A percentile compares a stretch with the other conserved stretches of the same genome.
Conservation (phyloP, 2,888 invertebrate genomes). For the Stenotaenia linearis region DNA sequence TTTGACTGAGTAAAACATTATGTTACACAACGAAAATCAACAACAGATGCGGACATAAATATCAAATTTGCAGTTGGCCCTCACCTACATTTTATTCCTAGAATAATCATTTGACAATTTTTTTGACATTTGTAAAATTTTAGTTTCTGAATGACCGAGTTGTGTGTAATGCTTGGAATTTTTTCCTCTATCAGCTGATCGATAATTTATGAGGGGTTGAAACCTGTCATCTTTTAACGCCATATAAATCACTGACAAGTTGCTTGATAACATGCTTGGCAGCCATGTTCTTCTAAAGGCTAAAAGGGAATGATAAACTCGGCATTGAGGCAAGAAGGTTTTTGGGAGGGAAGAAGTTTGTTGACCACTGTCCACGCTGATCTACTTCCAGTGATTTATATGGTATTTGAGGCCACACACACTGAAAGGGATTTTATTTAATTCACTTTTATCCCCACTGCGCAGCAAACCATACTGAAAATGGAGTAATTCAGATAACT, state of each 20-base stretch:
- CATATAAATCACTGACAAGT: conserved; percentile 9
- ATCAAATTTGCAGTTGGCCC: too few relatives aligned
- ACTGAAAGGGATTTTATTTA: not conserved
- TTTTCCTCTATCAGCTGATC: not conserved
- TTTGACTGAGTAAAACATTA: too few relatives aligned
- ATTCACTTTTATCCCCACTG: not conserved
- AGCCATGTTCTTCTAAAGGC: not conserved
- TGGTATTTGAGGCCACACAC: not conserved
- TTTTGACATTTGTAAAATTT: not conserved
- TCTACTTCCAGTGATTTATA: not conserved
- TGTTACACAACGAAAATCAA: too few relatives aligned
- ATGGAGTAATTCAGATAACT: not conserved
- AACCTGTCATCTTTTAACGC: conserved; percentile 3
- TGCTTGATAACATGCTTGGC: conserved; percentile 9
- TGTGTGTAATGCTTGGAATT: not conserved
- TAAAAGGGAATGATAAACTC: conserved; percentile 1
- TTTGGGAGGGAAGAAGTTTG: not conserved
- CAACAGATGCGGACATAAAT: too few relatives aligned
- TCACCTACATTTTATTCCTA: too few relatives aligned
- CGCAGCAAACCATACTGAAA: not conserved
- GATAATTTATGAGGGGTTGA: conserved; percentile 9
- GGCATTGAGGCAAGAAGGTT: not conserved
- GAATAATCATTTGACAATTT: not conserved
- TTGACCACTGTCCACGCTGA: not conserved
- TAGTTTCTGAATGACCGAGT: not conserved